Conservation (phyloP, 2,113 vertebrate genomes). For the Sporophila hypoxantha region DNA sequence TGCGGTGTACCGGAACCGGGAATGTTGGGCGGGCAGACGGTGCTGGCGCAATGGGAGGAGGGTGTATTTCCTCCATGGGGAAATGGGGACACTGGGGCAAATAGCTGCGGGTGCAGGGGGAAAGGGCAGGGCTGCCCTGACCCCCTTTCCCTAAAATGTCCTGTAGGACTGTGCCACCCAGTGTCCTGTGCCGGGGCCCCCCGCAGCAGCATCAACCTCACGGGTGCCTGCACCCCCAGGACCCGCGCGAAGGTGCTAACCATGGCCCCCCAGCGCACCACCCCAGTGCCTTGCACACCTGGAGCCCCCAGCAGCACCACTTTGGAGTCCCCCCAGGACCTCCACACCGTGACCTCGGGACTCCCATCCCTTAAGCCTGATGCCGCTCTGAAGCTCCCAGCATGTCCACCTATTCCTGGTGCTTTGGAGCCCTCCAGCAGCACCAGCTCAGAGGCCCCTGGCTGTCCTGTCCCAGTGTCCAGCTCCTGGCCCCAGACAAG, state of each 20-base stretch:
- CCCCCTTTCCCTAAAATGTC: background rate
- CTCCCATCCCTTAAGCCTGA: background rate
- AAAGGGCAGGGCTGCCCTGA: background rate
- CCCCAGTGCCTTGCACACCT: background rate
- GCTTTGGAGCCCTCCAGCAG: background rate
- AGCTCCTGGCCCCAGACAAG: too few species aligned
- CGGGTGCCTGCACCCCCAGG: background rate
- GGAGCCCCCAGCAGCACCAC: background rate
- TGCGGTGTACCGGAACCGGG: background rate
- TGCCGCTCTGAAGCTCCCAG: background rate
- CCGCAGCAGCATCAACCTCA: background rate
- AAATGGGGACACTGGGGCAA: background rate
- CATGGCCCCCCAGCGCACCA: background rate
- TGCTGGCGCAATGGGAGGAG: background rate
- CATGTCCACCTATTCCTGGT: background rate
- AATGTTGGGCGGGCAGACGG: fast-evolving
- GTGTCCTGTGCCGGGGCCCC: background rate
- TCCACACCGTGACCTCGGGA: too few species aligned
- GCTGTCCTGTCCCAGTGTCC: background rate
- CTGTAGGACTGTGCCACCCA: background rate
- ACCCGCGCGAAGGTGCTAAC: fast-evolving
- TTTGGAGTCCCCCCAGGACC: background rate
- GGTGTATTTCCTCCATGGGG: background rate
- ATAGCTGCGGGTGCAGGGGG: background rate
- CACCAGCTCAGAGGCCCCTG: background rate